These are phyloP conservation scores for Cydia amplana DNA, from an alignment of 1,140 invertebrate species.

Conservation along the genomic window DNA sequence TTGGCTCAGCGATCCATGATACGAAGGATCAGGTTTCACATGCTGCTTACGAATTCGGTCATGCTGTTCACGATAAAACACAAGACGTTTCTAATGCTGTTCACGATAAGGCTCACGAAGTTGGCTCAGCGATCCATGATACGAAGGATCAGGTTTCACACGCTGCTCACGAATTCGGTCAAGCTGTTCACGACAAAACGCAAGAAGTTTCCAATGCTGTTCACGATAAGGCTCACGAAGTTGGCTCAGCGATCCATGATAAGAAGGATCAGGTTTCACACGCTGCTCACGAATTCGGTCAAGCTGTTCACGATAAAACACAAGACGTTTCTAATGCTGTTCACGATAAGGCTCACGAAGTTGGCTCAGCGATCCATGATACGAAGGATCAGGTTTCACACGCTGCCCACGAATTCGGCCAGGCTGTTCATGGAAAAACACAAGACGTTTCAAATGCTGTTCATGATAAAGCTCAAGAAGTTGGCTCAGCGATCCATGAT, in stretches of 20 bases:
- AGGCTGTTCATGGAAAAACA: constrained; percentile 40
- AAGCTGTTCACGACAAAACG: constrained; percentile 40
- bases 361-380: constrained; percentile 47
- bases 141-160: constrained; percentile 46
- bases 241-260: constrained; percentile 47
- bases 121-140: constrained; percentile 46
- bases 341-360: constrained; percentile 36
- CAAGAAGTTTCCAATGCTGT: constrained; percentile 12
- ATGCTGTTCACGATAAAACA: constrained; percentile 24
- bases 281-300: constrained; percentile 48
- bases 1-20: constrained; percentile 45
- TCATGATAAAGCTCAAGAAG: constrained; percentile 36
- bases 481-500: constrained; percentile 47
- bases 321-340: constrained; percentile 10
- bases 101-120: constrained; percentile 46
- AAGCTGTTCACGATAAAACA: constrained; percentile 39
- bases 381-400: constrained; percentile 46
- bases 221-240: constrained; percentile 35
- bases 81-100: constrained; percentile 36
- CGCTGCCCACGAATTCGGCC: constrained; percentile 48
- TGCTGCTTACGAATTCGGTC: constrained; percentile 36
- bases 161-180: constrained; percentile 48
- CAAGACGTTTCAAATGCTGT: constrained; percentile 10
- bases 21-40: constrained; percentile 47
- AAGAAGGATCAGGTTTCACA: constrained; percentile 47